These are phyloP conservation scores for Seriola quinqueradiata DNA, from an alignment of 2,113 vertebrate species.

Conservation along the genomic window DNA sequence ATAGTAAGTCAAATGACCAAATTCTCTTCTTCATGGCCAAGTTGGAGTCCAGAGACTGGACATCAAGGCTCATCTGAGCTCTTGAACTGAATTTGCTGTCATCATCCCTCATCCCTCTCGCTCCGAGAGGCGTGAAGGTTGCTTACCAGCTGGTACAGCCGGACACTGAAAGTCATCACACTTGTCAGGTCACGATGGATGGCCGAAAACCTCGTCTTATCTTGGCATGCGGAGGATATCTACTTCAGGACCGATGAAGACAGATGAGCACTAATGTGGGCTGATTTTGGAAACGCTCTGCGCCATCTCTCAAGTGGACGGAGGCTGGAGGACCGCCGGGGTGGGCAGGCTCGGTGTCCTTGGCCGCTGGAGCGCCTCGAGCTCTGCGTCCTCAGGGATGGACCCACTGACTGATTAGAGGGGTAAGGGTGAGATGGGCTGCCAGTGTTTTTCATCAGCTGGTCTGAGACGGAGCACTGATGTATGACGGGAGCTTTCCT, in stretches of 20 bases:
- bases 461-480: slow-evolving; percentile 46
- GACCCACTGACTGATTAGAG: slow-evolving; percentile 38
- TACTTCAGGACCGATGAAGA: slow-evolving; percentile 66
- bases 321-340: slow-evolving; percentile 1
- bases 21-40: slow-evolving; percentile 16
- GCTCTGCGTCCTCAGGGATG: slow-evolving; percentile 13
- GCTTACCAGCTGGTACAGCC: slow-evolving; percentile 38
- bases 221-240: slow-evolving; percentile 51
- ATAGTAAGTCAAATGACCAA: too few species aligned
- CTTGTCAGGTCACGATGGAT: slow-evolving; percentile 72
- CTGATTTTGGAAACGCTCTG: slow-evolving; percentile 33
- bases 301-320: slow-evolving; percentile 47
- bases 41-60: slow-evolving; percentile 31
- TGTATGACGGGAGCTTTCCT: slow-evolving; percentile 52
- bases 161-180: slow-evolving; percentile 49
- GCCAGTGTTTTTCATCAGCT: slow-evolving; percentile 58
- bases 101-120: slow-evolving; percentile 42
- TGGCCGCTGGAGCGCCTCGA: slow-evolving; percentile 47
- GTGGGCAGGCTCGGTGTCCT: slow-evolving; percentile 53
- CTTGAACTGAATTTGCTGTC: slow-evolving; percentile 9
- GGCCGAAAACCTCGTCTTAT: slow-evolving; percentile 42
- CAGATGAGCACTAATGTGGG: slow-evolving; percentile 58
- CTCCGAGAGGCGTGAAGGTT: slow-evolving; percentile 42
- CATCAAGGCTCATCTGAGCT: slow-evolving; percentile 42
- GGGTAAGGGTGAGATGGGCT: slow-evolving; percentile 26